phyloP scores from a whole-genome alignment of 37 sponge, comb jelly and placozoan genomes.

The Halichondria panicea region DNA sequence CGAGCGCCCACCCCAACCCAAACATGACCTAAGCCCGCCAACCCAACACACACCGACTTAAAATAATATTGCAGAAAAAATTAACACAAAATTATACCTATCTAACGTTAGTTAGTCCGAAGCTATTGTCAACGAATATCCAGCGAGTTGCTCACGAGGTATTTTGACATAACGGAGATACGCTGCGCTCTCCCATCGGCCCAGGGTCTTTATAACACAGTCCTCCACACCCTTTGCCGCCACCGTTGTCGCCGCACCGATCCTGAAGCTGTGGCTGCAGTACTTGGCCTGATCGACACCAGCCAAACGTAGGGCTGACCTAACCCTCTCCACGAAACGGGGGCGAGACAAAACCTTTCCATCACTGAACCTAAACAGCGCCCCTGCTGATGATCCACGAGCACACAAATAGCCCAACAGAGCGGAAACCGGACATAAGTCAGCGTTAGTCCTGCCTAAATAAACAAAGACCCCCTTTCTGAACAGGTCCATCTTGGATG shows the following conservation, averaged over 20 bases:
- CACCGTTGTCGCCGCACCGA: conserved; percentile 34
- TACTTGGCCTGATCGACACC: conserved; percentile 1
- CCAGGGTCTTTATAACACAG: conserved; percentile 30
- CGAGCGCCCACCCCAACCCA: not conserved
- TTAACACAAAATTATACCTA: not conserved
- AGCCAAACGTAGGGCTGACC: conserved; percentile 4
- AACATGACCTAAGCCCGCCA: not conserved
- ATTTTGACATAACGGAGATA: conserved; percentile 29
- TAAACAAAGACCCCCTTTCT: not conserved
- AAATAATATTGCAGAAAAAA: not conserved
- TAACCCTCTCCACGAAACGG: conserved; percentile 7
- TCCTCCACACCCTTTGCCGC: conserved; percentile 17
- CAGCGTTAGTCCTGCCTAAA: conserved; percentile 14
- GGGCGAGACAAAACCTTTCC: not conserved
- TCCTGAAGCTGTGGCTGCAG: conserved; percentile 32
- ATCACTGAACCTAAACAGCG: not conserved
- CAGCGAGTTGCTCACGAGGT: conserved; percentile 15
- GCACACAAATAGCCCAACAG: conserved; percentile 6
- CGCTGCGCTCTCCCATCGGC: conserved; percentile 47
- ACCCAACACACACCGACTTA: not conserved
- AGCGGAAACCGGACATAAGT: conserved; percentile 22
- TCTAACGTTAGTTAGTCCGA: not conserved
- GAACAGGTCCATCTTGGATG: conserved; percentile 42
- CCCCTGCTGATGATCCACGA: too few relatives aligned
- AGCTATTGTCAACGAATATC: not conserved